phyloP scores from a whole-genome alignment of 2,888 invertebrate species.

The Agrochola circellaris region DNA sequence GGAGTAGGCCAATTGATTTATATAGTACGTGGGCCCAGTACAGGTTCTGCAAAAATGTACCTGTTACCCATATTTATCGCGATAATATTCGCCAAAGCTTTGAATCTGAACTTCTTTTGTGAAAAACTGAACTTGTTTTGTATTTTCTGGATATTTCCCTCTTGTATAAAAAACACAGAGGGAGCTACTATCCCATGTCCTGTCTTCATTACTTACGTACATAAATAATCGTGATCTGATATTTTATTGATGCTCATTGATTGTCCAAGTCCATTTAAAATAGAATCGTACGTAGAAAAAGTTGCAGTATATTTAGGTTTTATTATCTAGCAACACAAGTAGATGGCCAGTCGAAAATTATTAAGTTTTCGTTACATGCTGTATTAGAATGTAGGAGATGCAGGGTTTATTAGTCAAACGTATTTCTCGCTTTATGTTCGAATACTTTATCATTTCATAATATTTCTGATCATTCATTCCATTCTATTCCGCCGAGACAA shows the following conservation, averaged over 20 bases:
- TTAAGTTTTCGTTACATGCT: conserved; percentile 5
- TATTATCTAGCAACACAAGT: conserved; percentile 26
- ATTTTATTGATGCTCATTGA: conserved; percentile 13
- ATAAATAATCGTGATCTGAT: conserved; percentile 16
- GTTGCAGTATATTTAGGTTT: conserved; percentile 29
- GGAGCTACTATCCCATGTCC: conserved; percentile 19
- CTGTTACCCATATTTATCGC: neutral
- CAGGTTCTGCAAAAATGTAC: neutral
- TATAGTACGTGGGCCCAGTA: neutral
- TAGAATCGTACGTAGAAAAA: conserved; percentile 3
- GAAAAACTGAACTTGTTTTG: neutral
- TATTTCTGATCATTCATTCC: conserved; percentile 37
- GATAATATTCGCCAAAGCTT: conserved; percentile 14
- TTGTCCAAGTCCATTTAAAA: conserved; percentile 22
- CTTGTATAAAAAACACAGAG: conserved; percentile 17
- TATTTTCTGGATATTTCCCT: neutral
- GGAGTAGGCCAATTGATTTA: neutral
- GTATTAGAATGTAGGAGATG: conserved; percentile 42
- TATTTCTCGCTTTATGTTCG: conserved; percentile 24
- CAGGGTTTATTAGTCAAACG: conserved; percentile 49
- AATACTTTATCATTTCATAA: neutral
- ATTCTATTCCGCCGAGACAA: conserved; percentile 2
- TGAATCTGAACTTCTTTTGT: neutral
- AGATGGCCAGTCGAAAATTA: conserved; percentile 27
- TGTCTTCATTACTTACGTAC: neutral